Evolutionary conservation across 2,113 vertebrate genomes (phyloP), one percentile per base, ranked within the genome.

Genomic region (Rattus rattus): DNA sequence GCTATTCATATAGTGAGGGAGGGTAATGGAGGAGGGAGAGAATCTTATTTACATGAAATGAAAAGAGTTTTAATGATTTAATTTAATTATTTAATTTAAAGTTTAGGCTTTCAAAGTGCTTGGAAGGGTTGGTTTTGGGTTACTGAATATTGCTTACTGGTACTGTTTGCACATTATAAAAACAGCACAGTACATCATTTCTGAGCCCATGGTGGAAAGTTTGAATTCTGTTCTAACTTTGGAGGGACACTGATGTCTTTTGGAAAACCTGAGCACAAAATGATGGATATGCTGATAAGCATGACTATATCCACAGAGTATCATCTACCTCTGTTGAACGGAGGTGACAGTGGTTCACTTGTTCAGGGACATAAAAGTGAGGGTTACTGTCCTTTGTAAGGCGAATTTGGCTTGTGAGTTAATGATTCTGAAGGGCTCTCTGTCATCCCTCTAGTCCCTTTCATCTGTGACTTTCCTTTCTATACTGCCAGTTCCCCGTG

Each of bases 181-280:
- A 93, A 69, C 4, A 89, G 33, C 54, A 80, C 39, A 80, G 88
- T 11, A 84, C 43, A 14, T 84, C 16, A 30, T 84, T 93, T 93
- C 49, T 73, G 54, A n/a, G 26, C 30, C 65, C 22, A 36, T 26
- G 47, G 70, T 70, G 56, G 36, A 63, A 81, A 90, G 80, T 95
- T 81, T 67, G 88, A 59, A 83, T 94, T 92, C 73, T 90, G 52
- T 90, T 56, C 43, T 79, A 85, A 91, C 91, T 80, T 84, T 54
- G 49, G 69, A 94, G 13, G 30, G 30, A 59, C 30, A 79, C 8
- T 28, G 43, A 39, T 65, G 11, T 79, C 28, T 28, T 52, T 67
- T 79, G 75, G 89, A 67, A 54, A 33, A 49, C 7, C 22, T 7
- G 16, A 0, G 6, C 22, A 36, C 3, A 43, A 39, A 13, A 59